Evolutionary conservation across 92 coral and sea anemone genomes (phyloP).

Genomic region (Diadumene lineata): DNA sequence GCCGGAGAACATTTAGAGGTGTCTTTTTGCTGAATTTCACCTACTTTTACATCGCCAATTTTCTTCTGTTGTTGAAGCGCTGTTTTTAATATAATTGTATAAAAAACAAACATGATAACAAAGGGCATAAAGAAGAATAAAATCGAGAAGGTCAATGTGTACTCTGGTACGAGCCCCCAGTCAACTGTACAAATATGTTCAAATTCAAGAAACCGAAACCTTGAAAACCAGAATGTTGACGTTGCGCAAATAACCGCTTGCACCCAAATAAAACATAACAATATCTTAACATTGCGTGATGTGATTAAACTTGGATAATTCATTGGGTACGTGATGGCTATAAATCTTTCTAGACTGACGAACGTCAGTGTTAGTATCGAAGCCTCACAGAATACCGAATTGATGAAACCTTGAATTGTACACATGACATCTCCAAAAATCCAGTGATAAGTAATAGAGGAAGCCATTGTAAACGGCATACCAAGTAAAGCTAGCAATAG

Average conservation of each 20-base stretch:
- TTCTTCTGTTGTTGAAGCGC: slow-evolving; percentile 64
- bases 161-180: slow-evolving; percentile 58
- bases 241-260: slow-evolving; percentile 49
- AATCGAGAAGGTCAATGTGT: slow-evolving; percentile 56
- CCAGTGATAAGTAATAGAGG: slow-evolving; percentile 75
- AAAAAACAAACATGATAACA: slow-evolving; percentile 43
- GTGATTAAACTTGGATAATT: slow-evolving; percentile 62
- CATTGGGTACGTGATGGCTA: slow-evolving; percentile 72
- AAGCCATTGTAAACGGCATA: slow-evolving; percentile 78
- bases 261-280: slow-evolving; percentile 68
- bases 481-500: slow-evolving; percentile 61
- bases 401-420: slow-evolving; percentile 57
- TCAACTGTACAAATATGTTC: slow-evolving; percentile 80
- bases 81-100: slow-evolving; percentile 54
- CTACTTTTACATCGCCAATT: slow-evolving; percentile 58
- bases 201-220: slow-evolving; percentile 54
- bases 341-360: slow-evolving; percentile 78
- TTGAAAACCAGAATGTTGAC: slow-evolving; percentile 66
- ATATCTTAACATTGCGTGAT: slow-evolving; percentile 37
- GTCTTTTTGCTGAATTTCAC: slow-evolving; percentile 48
- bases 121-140: slow-evolving; percentile 63
- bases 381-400: slow-evolving; percentile 76
- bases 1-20: not conserved
- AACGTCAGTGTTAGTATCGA: slow-evolving; percentile 68
- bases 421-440: slow-evolving; percentile 71